Evolutionary conservation across 1,140 invertebrate genomes (phyloP), one percentile per base, ranked within the genome.

Genomic region (Drosophila miranda): DNA sequence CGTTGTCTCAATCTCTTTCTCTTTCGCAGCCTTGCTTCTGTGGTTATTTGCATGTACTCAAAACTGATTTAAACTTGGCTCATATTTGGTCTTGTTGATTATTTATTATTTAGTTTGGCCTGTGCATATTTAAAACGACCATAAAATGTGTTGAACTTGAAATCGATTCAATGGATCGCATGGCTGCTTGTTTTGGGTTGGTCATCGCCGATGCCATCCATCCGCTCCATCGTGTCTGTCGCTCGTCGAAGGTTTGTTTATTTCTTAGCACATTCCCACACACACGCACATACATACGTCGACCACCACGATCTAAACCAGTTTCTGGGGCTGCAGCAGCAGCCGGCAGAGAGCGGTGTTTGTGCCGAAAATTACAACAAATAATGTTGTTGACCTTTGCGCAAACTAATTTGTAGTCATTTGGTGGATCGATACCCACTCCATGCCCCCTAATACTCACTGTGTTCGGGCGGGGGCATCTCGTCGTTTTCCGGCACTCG

Each of bases 111-210:
- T 11, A 13, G 30, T 34, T 34, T 52, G 30, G 73, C 42, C 38
- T 8, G 50, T 45, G 71, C 66, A 83, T 77, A 74, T 67, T 55
- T 67, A 67, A 62, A 56, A 55, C 77, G 82, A 54, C 54, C 61
- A 79, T 59, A 67, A 60, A 78, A 68, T 72, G 63, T 51, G 73
- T 74, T 87, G 82, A 86, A 86, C 82, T 86, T 86, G 82, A 86
- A 87, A 75, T 87, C 66, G 78, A 81, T 87, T 82, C 34, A 11
- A 38, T 38, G 34, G 34, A 38, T 38, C 34, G 34, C 34, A 38
- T 5, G 34, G 34, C 34, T 87, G 75, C 61, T 64, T 72, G 72
- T 51, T 57, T 62, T 78, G 60, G 63, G 66, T 77, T 74, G 61
- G 62, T 51, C 62, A 57, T 60, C 49, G 52, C 34, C 54, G 66